Conservation (phyloP, 2,797 vertebrate genomes). For the Pachyuromys duprasi region DNA sequence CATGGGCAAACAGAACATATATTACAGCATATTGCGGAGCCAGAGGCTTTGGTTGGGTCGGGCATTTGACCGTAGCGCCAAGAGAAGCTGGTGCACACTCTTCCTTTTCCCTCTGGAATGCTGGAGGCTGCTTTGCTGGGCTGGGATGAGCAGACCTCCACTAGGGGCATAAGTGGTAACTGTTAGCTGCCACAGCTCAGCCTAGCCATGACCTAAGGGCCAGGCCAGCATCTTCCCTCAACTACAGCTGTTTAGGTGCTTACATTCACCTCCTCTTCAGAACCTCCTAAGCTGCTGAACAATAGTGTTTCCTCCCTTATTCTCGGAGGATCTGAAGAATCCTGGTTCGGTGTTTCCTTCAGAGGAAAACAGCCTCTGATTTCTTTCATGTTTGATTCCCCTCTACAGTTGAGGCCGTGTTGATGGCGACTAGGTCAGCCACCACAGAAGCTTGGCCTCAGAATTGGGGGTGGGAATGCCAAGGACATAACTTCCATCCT, state of each 20-base stretch:
- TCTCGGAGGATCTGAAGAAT: background rate
- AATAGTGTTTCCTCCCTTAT: background rate
- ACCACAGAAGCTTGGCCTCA: background rate
- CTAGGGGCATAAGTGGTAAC: background rate
- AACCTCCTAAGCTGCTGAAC: background rate
- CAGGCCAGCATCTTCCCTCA: background rate
- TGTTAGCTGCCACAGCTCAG: accelerated
- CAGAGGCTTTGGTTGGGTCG: accelerated
- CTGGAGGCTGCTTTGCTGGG: background rate
- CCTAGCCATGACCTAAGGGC: background rate
- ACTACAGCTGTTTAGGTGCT: too few species aligned
- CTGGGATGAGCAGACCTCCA: background rate
- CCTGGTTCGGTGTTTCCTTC: background rate
- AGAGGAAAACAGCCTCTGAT: background rate
- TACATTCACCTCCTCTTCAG: background rate
- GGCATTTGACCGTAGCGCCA: background rate
- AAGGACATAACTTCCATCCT: background rate
- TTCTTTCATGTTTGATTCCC: background rate
- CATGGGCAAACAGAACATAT: background rate
- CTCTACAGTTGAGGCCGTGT: accelerated
- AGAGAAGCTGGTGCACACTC: background rate
- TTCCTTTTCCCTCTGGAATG: background rate
- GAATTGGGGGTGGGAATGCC: accelerated
- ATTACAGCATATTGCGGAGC: accelerated
- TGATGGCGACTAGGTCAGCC: background rate